Conservation (phyloP, 2,797 vertebrate genomes). For the Yasuhikotakia modesta region DNA sequence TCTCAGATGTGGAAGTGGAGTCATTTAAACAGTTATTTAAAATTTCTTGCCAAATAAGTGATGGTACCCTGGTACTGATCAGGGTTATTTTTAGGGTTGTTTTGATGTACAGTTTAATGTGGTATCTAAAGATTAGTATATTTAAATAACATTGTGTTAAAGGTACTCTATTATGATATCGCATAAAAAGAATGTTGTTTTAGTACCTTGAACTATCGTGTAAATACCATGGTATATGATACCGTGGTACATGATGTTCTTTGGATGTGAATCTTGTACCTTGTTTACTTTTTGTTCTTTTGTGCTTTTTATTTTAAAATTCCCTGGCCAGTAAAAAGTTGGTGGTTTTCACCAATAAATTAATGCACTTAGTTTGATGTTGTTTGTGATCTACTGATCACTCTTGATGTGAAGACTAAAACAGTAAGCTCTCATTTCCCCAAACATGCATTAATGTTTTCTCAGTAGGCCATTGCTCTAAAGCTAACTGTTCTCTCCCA, state of each 20-base stretch:
- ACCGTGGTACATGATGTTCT: background rate
- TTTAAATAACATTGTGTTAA: background rate
- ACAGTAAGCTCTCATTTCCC: background rate
- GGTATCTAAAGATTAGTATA: background rate
- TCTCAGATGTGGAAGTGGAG: background rate
- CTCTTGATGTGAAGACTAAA: background rate
- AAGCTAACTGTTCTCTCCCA: background rate
- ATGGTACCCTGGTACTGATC: background rate
- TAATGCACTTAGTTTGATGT: background rate
- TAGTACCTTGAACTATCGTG: background rate
- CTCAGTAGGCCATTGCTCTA: slow-evolving; percentile 9
- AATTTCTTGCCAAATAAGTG: background rate
- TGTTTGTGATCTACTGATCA: background rate
- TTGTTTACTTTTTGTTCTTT: background rate
- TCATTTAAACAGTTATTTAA: no score
- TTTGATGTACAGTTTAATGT: background rate
- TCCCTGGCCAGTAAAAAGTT: background rate
- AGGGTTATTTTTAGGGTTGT: background rate
- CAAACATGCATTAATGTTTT: slow-evolving; percentile 13
- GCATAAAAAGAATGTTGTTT: background rate
- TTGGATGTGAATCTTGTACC: no score
- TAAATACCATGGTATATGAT: background rate
- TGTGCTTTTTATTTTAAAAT: background rate
- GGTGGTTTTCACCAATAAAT: background rate
- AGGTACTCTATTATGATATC: background rate